Conservation (phyloP, 2,888 invertebrate species). For the Caenorhabditis macrosperma region DNA sequence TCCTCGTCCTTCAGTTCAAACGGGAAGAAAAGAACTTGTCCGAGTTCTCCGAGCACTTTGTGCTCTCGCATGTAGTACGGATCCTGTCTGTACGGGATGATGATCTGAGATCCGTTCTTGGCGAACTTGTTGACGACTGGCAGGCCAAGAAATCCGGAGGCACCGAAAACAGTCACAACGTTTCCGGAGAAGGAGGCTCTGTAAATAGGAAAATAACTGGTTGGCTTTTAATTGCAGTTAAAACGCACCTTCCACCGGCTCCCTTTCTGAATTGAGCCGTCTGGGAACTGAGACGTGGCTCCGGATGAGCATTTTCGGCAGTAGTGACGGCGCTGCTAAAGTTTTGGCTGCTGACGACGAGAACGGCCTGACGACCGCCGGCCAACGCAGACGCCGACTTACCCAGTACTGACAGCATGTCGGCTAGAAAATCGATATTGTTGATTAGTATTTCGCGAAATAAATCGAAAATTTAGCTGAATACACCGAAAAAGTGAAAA, state of each 20-base stretch:
- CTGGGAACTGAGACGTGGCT: slow-evolving; percentile 60
- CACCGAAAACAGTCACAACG: slow-evolving; percentile 91
- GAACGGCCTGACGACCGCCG: slow-evolving; percentile 54
- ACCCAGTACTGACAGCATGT: slow-evolving; percentile 67
- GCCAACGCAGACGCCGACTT: slow-evolving; percentile 36
- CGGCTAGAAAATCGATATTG: slow-evolving; percentile 23
- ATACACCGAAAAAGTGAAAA: slow-evolving; percentile 4
- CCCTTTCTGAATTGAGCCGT: slow-evolving; percentile 64
- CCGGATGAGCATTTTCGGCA: slow-evolving; percentile 60
- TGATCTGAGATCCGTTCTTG: slow-evolving; percentile 85
- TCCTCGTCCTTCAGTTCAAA: slow-evolving; percentile 90
- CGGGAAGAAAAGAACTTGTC: slow-evolving; percentile 82
- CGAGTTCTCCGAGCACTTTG: slow-evolving; percentile 93
- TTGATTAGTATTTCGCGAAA: neutral
- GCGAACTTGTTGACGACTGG: slow-evolving; percentile 91
- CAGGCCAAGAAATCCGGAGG: slow-evolving; percentile 90
- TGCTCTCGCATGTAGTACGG: slow-evolving; percentile 87
- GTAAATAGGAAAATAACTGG: slow-evolving; percentile 81
- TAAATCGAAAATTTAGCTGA: slow-evolving; percentile 5
- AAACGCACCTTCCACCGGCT: slow-evolving; percentile 61
- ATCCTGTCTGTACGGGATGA: slow-evolving; percentile 90
- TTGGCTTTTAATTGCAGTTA: neutral
- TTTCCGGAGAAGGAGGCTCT: slow-evolving; percentile 96
- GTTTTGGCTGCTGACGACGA: slow-evolving; percentile 43
- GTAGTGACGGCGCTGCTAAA: slow-evolving; percentile 58